These are phyloP conservation scores for Thunnus thynnus DNA, from an alignment of 2,113 vertebrate species.

Conservation along the genomic window DNA sequence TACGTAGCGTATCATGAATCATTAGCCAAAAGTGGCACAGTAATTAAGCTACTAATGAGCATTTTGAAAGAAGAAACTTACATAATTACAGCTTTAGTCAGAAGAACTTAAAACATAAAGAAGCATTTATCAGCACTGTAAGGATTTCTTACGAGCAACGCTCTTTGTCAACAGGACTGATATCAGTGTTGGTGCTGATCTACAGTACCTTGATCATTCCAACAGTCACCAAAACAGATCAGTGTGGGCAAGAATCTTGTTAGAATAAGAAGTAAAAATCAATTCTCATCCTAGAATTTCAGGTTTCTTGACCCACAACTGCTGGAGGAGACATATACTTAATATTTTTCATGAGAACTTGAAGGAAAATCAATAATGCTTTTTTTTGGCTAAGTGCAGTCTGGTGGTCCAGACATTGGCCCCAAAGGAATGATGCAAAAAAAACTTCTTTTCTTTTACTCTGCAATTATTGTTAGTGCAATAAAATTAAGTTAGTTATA, in stretches of 20 bases:
- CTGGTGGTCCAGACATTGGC: constrained; percentile 2
- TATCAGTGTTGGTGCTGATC: neutral
- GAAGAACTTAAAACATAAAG: constrained; percentile 20
- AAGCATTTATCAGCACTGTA: constrained; percentile 15
- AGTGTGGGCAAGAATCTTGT: constrained; percentile 5
- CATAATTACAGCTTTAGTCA: constrained; percentile 31
- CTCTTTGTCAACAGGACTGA: constrained; percentile 25
- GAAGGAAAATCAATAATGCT: constrained; percentile 61
- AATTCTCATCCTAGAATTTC: constrained; percentile 15
- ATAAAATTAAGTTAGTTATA: neutral
- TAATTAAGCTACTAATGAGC: constrained; percentile 17
- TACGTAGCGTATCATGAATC: constrained; percentile 4
- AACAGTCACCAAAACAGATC: constrained; percentile 21
- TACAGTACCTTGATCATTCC: neutral
- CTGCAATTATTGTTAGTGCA: neutral
- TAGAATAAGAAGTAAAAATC: constrained; percentile 39
- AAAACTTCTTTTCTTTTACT: neutral
- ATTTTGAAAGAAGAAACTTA: constrained; percentile 4
- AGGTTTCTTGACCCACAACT: constrained; percentile 45
- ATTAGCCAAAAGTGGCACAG: constrained; percentile 1
- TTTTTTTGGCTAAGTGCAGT: constrained; percentile 39
- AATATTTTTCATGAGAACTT: constrained; percentile 45
- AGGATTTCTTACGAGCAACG: constrained; percentile 13
- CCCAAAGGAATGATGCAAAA: constrained; percentile 18
- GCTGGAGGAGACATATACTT: constrained; percentile 45